A percentile compares a stretch with the other conserved stretches of the same genome.
Conservation (phyloP, 23 tunicate species). For the Styela plicata region DNA sequence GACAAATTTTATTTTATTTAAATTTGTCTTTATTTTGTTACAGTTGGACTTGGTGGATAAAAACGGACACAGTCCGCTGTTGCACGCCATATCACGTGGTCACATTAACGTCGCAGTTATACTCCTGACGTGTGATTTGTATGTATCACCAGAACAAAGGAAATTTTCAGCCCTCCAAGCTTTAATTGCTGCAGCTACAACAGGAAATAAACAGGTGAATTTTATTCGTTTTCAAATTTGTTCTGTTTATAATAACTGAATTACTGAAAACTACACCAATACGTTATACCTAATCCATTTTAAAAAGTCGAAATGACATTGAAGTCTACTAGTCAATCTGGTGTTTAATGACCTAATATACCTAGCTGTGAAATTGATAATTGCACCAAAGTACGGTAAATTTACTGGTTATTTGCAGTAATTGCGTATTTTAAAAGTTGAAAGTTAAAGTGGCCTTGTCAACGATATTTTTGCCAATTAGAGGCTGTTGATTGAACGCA, state of each 20-base stretch:
- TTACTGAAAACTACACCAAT: background rate
- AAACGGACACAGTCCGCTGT: slow-evolving; percentile 82
- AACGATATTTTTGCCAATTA: too few species aligned
- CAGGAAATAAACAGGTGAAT: slow-evolving; percentile 48
- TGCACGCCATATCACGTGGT: slow-evolving; percentile 80
- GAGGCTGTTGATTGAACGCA: too few species aligned
- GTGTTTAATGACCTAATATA: too few species aligned
- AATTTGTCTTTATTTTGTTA: background rate
- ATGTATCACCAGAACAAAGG: slow-evolving; percentile 40
- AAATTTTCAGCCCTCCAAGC: slow-evolving; percentile 73
- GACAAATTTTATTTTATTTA: too few species aligned
- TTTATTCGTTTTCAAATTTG: background rate
- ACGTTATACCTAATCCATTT: too few species aligned
- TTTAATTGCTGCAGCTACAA: slow-evolving; percentile 82
- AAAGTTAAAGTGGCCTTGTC: too few species aligned
- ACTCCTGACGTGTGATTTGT: slow-evolving; percentile 58
- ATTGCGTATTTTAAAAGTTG: too few species aligned
- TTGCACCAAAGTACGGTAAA: too few species aligned
- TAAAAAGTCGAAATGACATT: too few species aligned
- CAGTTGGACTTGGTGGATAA: slow-evolving; percentile 68
- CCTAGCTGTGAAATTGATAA: too few species aligned
- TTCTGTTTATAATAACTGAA: background rate
- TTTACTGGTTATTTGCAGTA: too few species aligned
- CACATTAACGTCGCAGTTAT: slow-evolving; percentile 56
- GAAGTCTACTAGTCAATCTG: too few species aligned